Percentiles rank a stretch among this genome's conserved stretches.
phyloP scores from a whole-genome alignment of 1,140 invertebrate species.

The Heliothis virescens region DNA sequence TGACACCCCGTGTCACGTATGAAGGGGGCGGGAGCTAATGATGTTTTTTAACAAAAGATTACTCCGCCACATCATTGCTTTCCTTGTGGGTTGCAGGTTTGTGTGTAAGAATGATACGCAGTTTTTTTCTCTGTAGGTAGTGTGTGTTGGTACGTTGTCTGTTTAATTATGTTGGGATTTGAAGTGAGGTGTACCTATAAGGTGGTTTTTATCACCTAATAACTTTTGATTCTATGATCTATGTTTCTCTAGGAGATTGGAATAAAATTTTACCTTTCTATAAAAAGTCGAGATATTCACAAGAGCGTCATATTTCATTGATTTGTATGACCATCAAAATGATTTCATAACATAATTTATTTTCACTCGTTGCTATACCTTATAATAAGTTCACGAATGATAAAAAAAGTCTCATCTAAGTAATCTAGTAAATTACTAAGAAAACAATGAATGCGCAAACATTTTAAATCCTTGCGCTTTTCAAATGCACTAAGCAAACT shows the following conservation, averaged over 20 bases:
- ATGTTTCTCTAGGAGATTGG: no score
- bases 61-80: constrained; percentile 46
- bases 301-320: no score
- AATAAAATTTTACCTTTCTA: no score
- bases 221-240: neutral
- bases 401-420: no score
- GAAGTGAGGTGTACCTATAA: neutral
- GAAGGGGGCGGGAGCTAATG: constrained; percentile 35
- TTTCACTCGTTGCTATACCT: no score
- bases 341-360: no score
- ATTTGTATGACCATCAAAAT: no score
- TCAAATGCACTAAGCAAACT: neutral
- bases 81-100: constrained; percentile 28
- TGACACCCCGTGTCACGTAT: constrained; percentile 41
- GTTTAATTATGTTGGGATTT: neutral
- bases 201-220: neutral
- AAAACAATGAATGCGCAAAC: no score
- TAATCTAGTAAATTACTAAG: no score
- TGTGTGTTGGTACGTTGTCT: neutral
- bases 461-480: no score
- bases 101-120: constrained; percentile 36
- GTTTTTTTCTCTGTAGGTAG: constrained; percentile 2
- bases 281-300: no score
- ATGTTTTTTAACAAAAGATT: constrained; percentile 51
- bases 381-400: no score